These are phyloP conservation scores for Leptodactylus fuscus DNA, from an alignment of 2,113 vertebrate genomes.

Conservation along the genomic window DNA sequence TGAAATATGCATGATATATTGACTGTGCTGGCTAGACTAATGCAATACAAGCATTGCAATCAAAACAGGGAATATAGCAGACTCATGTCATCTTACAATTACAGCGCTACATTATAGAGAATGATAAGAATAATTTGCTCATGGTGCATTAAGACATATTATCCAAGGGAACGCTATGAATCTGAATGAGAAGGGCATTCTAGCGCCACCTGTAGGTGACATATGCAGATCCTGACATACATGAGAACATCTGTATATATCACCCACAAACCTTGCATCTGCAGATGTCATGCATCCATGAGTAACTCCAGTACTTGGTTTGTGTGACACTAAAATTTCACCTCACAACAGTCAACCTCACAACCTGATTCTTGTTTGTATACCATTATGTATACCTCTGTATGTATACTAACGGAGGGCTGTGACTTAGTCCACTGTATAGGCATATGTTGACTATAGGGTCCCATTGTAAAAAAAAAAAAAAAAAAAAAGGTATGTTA, in stretches of 20 bases:
- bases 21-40: conserved; percentile 37
- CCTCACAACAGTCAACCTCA: too few relatives aligned
- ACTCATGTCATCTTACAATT: conserved; percentile 7
- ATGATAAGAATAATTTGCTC: conserved; percentile 3
- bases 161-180: background rate
- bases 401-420: too few relatives aligned
- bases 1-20: conserved; percentile 50
- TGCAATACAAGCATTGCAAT: conserved; percentile 31
- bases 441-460: too few relatives aligned
- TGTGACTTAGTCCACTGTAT: too few relatives aligned
- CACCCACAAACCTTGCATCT: background rate
- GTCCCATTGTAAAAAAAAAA: too few relatives aligned
- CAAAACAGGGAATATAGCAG: background rate
- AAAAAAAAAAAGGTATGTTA: too few relatives aligned
- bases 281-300: too few relatives aligned
- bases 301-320: too few relatives aligned
- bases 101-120: background rate
- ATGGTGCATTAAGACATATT: conserved; percentile 3
- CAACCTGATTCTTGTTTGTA: too few relatives aligned
- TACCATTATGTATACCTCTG: too few relatives aligned
- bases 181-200: background rate
- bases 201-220: background rate
- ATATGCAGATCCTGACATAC: background rate
- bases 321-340: too few relatives aligned
- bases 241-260: background rate